Conservation (phyloP, 2,797 vertebrate genomes). For the Sylvilagus floridanus region DNA sequence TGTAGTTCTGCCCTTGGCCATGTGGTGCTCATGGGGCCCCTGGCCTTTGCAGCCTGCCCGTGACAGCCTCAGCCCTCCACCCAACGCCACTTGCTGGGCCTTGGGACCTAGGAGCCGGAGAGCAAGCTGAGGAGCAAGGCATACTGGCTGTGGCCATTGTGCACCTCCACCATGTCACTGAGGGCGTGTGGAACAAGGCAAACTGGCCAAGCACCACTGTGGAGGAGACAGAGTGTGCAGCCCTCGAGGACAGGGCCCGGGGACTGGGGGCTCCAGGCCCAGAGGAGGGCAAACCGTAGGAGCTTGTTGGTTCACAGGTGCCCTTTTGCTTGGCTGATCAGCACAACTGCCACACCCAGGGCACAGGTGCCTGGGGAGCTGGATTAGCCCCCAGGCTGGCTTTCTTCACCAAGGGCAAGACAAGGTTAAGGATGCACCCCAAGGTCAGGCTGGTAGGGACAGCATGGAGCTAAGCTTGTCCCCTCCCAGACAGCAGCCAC, state of each 20-base stretch:
- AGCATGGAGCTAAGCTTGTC: background rate
- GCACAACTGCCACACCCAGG: background rate
- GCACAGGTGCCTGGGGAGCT: background rate
- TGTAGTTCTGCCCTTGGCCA: background rate
- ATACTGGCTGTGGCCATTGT: slow-evolving; percentile 94
- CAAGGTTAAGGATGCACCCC: fast-evolving
- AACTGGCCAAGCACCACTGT: slow-evolving; percentile 99
- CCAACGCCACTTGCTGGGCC: background rate
- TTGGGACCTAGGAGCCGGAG: slow-evolving; percentile 93
- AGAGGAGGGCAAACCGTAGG: background rate
- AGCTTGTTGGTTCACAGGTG: background rate
- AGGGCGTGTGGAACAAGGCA: slow-evolving; percentile 97
- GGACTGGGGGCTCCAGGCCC: background rate
- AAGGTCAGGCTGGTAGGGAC: background rate
- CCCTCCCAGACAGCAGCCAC: background rate
- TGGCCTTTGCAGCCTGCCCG: background rate
- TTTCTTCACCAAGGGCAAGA: background rate
- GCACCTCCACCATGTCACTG: slow-evolving; percentile 97
- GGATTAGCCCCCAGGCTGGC: background rate
- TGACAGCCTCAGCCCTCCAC: fast-evolving
- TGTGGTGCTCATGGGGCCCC: background rate
- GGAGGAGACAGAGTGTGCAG: background rate
- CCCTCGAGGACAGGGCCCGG: background rate
- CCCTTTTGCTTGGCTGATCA: background rate
- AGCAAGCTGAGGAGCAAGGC: slow-evolving; percentile 97